Evolutionary conservation across 1,140 invertebrate genomes (phyloP), one percentile per base, ranked within the genome.

Genomic region (Cyrtorhinus lividipennis): DNA sequence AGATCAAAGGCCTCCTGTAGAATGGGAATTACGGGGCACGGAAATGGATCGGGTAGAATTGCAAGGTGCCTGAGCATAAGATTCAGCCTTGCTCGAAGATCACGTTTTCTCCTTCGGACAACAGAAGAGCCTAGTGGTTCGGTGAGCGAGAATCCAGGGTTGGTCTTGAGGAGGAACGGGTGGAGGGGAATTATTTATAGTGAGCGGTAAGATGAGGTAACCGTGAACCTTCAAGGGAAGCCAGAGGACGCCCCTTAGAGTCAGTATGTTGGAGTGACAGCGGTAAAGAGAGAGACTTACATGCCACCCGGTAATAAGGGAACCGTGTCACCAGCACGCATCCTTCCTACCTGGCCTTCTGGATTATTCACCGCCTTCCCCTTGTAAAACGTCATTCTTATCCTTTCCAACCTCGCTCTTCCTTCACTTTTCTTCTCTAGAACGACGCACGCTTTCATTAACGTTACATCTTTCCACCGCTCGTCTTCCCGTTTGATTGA

Each of bases 261-360:
- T 53, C 48, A 53, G 48, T 53, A 53, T 53, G 48, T 53, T 53
- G 48, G 48, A 53, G 48, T 53, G 48, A 53, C 48, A 53, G 48
- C 48, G 48, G 48, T 53, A 53, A 53, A 53, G 48, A 53, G 48
- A 53, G 48, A 53, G 48, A 53, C 48, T 53, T 53, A 53, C 48
- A 53, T 53, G 48, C 48, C 12, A 53, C 8, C 8, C 12, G 48
- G 48, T 53, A 53, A 53, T 53, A 53, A 53, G 48, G 48, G 48
- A 53, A 20, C 18, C 48, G 48, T 53, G 48, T 53, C 48, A 53
- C 48, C 48, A 20, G 12, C 48, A 53, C 10, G 48, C 48, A 53
- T 53, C 48, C 48, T 53, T 53, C 48, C 20, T 22, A 13, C 20
- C 48, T 53, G 48, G 48, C 48, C 48, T 20, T 53, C 20, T 20